Conservation (phyloP, 2,797 vertebrate species). For the Dendrocincla tyrannina region DNA sequence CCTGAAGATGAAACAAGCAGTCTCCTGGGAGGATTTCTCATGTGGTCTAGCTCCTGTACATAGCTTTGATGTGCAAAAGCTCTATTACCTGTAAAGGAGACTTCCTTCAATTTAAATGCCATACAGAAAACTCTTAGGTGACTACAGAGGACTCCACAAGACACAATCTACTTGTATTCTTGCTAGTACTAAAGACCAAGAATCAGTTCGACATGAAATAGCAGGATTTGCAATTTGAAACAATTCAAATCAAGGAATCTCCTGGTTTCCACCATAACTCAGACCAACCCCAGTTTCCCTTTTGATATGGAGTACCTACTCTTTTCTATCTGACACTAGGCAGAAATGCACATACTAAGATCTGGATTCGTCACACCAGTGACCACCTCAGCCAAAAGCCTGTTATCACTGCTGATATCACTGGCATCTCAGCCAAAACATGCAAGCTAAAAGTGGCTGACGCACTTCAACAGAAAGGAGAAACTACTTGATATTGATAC, state of each 20-base stretch:
- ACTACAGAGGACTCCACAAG: neutral
- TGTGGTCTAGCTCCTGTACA: rapidly evolving
- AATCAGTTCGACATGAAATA: neutral
- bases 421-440: rapidly evolving
- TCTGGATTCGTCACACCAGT: neutral
- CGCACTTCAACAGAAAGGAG: neutral
- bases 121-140: neutral
- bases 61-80: neutral
- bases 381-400: neutral
- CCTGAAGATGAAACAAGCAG: neutral
- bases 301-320: neutral
- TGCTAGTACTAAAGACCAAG: neutral
- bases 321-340: neutral
- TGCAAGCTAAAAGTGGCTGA: neutral
- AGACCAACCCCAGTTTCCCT: neutral
- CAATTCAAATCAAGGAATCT: neutral
- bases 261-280: neutral
- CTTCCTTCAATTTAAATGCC: neutral
- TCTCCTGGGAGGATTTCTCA: neutral
- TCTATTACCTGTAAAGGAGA: neutral
- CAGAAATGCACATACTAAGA: neutral
- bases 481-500: neutral
- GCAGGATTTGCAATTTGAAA: neutral
- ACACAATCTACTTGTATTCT: neutral
- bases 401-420: too few species aligned